Percentiles rank a stretch among this genome's conserved stretches.
Conservation (phyloP, 2,113 vertebrate genomes). For the Gambusia holbrooki region DNA sequence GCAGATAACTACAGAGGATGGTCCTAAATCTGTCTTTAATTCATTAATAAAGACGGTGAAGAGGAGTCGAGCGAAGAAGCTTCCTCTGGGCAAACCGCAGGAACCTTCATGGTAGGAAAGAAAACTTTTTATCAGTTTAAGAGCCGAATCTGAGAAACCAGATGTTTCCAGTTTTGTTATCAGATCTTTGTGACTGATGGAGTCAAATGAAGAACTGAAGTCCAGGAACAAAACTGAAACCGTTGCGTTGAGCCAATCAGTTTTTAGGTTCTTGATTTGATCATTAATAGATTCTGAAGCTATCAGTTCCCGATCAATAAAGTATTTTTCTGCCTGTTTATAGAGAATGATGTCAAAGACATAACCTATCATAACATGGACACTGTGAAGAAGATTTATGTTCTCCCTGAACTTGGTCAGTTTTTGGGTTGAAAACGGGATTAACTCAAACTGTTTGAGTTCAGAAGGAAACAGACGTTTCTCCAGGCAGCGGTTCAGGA, state of each 20-base stretch:
- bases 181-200: neutral
- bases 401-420: too few relatives aligned
- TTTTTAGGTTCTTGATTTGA: neutral
- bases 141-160: neutral
- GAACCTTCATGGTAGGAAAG: neutral
- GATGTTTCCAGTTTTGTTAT: neutral
- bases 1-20: neutral
- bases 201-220: neutral
- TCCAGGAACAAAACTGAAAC: neutral
- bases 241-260: neutral
- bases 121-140: neutral
- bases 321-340: rapidly evolving
- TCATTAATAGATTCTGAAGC: neutral
- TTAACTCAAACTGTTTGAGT: neutral
- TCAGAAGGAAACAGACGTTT: neutral
- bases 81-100: neutral
- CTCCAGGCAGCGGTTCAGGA: neutral
- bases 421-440: too few relatives aligned
- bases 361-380: neutral
- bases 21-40: rapidly evolving
- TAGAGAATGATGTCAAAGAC: neutral
- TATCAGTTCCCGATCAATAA: rapidly evolving
- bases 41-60: neutral
- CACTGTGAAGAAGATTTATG: too few relatives aligned
- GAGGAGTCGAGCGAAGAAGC: neutral